Base-by-base conservation (phyloP, 2,888 invertebrate species). In the Timema podura region DNA sequence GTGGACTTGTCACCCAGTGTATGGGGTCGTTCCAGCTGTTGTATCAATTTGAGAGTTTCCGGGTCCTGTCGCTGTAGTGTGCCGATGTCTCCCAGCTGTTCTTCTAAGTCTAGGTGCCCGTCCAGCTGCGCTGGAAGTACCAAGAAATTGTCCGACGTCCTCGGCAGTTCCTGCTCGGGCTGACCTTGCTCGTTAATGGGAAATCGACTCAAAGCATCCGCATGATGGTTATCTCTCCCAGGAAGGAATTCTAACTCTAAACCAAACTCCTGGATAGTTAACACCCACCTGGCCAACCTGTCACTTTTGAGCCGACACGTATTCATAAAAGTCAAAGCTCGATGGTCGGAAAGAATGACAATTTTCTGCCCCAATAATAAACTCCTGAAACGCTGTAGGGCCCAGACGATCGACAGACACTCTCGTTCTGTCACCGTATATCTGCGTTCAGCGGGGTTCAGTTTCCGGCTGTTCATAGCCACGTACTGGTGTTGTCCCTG, bases 341-440 rank as follows among this genome's bases (percentile, higher is more conserved):
- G 13, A 6, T 65, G 65, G 9, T 65, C 47, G n/a, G 65, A 48
- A 9, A 47, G 47, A 16, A 65, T 16, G 46, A 65, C 16, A 16
- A 65, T 48, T n/a, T 11, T 47, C 7, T 47, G 15, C 9, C 65
- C 46, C 46, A 65, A 6, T 15, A 65, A 16, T 5, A 65, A 9
- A 47, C 16, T n/a, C 15, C 65, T 5, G 8, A 46, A n/a, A 9
- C 46, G 30, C 47, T 13, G 5, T 5, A 65, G 46, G 16, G 44
- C 46, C 65, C 65, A 46, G 7, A 65, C 65, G 9, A 65, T 45
- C 9, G 65, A 44, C 13, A 65, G 9, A n/a, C 47, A 48, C 47
- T 45, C 46, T n/a, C 3, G 7, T 45, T 65, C 65, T 10, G 46
- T 65, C 10, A 48, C 47, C 2, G 65, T 65, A n/a, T 46, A 48